Evolutionary conservation across 2,888 invertebrate genomes (phyloP).

Genomic region (Carterocephalus palaemon): DNA sequence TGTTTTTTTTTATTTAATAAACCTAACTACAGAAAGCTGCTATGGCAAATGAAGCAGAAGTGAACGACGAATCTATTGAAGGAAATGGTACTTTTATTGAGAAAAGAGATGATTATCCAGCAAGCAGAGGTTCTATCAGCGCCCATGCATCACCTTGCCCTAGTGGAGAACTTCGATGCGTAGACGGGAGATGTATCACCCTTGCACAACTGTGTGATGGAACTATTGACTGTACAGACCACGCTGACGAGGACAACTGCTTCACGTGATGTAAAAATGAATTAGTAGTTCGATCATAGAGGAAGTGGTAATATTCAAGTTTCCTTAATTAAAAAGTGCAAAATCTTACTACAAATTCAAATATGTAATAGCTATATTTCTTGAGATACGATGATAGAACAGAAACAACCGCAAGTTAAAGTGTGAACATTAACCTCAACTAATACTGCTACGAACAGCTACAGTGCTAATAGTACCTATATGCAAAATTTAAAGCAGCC

Average conservation of each 20-base stretch:
- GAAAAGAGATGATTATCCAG: slow-evolving; percentile 33
- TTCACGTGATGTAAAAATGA: slow-evolving; percentile 59
- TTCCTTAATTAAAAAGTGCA: too few species aligned
- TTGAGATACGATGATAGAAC: too few species aligned
- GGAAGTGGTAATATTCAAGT: too few species aligned
- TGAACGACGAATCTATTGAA: slow-evolving; percentile 39
- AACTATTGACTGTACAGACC: slow-evolving; percentile 80
- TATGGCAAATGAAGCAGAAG: slow-evolving; percentile 35
- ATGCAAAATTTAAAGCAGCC: too few species aligned
- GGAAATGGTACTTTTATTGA: slow-evolving; percentile 39
- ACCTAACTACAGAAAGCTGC: slow-evolving; percentile 55
- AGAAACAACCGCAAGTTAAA: too few species aligned
- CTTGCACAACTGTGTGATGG: slow-evolving; percentile 81
- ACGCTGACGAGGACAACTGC: slow-evolving; percentile 82
- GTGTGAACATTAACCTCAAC: too few species aligned
- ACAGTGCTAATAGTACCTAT: too few species aligned
- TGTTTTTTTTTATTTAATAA: too few species aligned
- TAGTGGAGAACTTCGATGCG: slow-evolving; percentile 78
- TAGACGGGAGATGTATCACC: slow-evolving; percentile 82
- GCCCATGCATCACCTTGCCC: slow-evolving; percentile 74
- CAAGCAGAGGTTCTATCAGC: slow-evolving; percentile 34
- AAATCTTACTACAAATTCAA: too few species aligned
- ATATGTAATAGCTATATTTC: too few species aligned
- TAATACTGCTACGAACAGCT: too few species aligned
- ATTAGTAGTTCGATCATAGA: background rate